Conservation (phyloP, 2,888 invertebrate species). For the Drosophila diplacantha region DNA sequence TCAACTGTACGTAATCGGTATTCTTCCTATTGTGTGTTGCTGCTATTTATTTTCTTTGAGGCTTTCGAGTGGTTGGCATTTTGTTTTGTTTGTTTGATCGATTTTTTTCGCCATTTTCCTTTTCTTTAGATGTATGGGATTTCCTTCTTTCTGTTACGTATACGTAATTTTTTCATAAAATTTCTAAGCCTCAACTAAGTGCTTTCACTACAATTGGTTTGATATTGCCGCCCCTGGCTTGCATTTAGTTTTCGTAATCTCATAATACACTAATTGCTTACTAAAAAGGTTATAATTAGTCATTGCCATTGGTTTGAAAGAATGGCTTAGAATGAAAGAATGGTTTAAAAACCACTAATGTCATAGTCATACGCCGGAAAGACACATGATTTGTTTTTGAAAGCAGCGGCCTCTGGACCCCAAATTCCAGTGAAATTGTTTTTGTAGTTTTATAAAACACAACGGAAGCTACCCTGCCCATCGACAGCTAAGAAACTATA, state of each 20-base stretch:
- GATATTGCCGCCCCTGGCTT: conserved; percentile 6
- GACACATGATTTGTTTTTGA: neutral
- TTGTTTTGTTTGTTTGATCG: conserved; percentile 56
- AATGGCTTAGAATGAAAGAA: no score
- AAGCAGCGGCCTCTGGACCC: neutral
- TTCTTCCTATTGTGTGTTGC: conserved; percentile 42
- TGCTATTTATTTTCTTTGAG: conserved; percentile 27
- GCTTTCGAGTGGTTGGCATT: conserved; percentile 16
- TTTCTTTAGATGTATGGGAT: conserved; percentile 19
- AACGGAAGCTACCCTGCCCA: neutral
- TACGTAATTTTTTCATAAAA: conserved; percentile 52
- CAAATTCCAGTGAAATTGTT: no score
- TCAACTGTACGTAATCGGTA: conserved; percentile 39
- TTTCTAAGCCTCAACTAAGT: conserved; percentile 44
- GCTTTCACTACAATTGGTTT: conserved; percentile 49
- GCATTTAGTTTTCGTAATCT: neutral
- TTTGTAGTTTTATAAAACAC: neutral
- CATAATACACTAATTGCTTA: neutral
- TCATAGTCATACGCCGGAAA: neutral
- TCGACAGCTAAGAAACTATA: neutral
- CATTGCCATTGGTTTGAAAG: neutral
- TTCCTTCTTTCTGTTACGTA: conserved; percentile 40
- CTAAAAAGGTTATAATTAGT: conserved; percentile 1
- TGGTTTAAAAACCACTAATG: neutral
- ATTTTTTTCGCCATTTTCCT: conserved; percentile 48